These are phyloP conservation scores for Ormyrus nitidulus DNA, from an alignment of 2,888 invertebrate genomes.

Conservation along the genomic window DNA sequence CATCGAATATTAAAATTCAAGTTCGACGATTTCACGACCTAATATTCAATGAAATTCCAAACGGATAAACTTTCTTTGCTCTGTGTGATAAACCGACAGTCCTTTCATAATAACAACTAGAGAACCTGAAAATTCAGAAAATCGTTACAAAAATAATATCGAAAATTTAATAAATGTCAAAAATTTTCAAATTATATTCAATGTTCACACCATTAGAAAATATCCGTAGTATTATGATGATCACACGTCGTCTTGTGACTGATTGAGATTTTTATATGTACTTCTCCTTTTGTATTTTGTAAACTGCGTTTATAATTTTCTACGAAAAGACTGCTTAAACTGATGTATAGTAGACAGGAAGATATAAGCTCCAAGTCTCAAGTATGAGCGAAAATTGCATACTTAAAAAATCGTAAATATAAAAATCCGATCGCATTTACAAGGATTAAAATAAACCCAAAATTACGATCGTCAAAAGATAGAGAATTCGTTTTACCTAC, in stretches of 20 bases:
- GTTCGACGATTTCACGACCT: slow-evolving; percentile 51
- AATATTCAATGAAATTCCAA: slow-evolving; percentile 39
- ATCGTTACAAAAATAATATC: background rate
- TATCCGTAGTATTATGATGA: slow-evolving; percentile 47
- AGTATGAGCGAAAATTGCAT: slow-evolving; percentile 34
- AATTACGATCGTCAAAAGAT: background rate
- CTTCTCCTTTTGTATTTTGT: slow-evolving; percentile 60
- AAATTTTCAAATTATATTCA: slow-evolving; percentile 33
- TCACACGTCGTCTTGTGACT: slow-evolving; percentile 45
- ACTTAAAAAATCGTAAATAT: slow-evolving; percentile 33
- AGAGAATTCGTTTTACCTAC: slow-evolving; percentile 4
- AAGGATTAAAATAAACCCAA: background rate
- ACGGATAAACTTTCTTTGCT: slow-evolving; percentile 29
- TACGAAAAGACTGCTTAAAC: slow-evolving; percentile 64
- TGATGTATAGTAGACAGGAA: slow-evolving; percentile 59
- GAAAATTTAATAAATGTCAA: slow-evolving; percentile 19
- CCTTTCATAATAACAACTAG: slow-evolving; percentile 33
- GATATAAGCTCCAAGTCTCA: slow-evolving; percentile 7
- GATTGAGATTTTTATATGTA: slow-evolving; percentile 57
- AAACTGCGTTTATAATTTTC: slow-evolving; percentile 70
- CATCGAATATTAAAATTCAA: slow-evolving; percentile 47
- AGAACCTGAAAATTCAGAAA: slow-evolving; percentile 7
- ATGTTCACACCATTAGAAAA: slow-evolving; percentile 32
- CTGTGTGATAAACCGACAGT: slow-evolving; percentile 41
- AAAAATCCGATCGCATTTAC: slow-evolving; percentile 17